Conservation (phyloP, 2,888 invertebrate genomes). For the Caenorhabditis doughertyi region DNA sequence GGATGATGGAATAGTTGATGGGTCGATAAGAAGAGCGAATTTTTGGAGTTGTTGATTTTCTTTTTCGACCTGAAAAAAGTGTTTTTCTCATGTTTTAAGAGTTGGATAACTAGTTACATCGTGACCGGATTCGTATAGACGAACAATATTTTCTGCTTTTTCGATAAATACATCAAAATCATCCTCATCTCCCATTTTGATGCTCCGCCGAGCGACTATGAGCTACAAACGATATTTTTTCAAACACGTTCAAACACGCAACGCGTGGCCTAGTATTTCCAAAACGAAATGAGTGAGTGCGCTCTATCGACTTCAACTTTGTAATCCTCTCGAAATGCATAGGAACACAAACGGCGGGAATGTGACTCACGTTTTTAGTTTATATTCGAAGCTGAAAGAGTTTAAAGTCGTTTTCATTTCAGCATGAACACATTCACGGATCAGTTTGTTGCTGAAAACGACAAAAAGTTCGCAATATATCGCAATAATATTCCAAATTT, state of each 20-base stretch:
- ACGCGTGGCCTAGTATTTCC: slow-evolving; percentile 15
- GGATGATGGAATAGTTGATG: slow-evolving; percentile 17
- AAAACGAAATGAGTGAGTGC: no score
- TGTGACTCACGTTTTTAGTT: slow-evolving; percentile 27
- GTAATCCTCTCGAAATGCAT: slow-evolving; percentile 38
- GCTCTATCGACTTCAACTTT: slow-evolving; percentile 9
- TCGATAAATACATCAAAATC: slow-evolving; percentile 49
- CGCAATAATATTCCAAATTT: slow-evolving; percentile 48
- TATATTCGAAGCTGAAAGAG: no score
- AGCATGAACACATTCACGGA: slow-evolving; percentile 19
- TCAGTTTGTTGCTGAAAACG: not conserved
- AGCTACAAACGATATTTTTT: not conserved
- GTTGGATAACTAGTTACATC: slow-evolving; percentile 20
- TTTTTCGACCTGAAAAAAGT: slow-evolving; percentile 17
- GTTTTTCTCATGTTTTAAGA: not conserved
- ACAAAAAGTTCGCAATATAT: slow-evolving; percentile 11
- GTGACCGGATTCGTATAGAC: slow-evolving; percentile 21
- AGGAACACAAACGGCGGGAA: slow-evolving; percentile 35
- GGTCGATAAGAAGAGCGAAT: slow-evolving; percentile 20
- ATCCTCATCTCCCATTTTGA: slow-evolving; percentile 29
- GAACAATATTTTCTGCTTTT: slow-evolving; percentile 26
- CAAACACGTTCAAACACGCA: not conserved
- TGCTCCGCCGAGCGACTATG: not conserved
- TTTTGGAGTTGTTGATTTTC: not conserved
- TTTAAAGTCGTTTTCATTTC: slow-evolving; percentile 11